A percentile compares a stretch with the other conserved stretches of the same genome.
Evolutionary conservation across 2,888 invertebrate species (phyloP).

Genomic region (Stictocephala bisonia): DNA sequence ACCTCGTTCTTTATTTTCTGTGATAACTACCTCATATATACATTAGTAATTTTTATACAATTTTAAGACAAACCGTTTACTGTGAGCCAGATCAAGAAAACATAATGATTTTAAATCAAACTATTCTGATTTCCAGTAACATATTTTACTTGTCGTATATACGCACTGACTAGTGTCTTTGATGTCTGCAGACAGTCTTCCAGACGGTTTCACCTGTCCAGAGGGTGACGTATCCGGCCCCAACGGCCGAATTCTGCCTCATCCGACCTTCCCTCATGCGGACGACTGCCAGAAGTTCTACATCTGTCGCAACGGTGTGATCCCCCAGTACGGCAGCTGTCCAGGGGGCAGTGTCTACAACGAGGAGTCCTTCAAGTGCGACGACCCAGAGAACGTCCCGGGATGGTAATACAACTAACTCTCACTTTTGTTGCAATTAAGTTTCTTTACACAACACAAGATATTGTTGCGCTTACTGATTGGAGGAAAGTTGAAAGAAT

Average conservation of each 20-base stretch:
- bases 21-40: too few species aligned
- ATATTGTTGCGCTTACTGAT: too few species aligned
- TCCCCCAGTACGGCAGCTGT: conserved; percentile 81
- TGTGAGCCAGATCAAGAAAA: background rate
- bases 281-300: conserved; percentile 86
- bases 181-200: conserved; percentile 73
- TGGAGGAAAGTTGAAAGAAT: too few species aligned
- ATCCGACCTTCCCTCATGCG: conserved; percentile 82
- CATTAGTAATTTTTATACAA: too few species aligned
- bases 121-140: background rate
- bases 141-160: too few species aligned
- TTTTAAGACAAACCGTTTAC: too few species aligned
- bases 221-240: conserved; percentile 75
- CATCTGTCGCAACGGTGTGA: conserved; percentile 81
- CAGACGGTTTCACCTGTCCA: conserved; percentile 83
- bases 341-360: conserved; percentile 81
- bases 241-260: conserved; percentile 76
- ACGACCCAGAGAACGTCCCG: conserved; percentile 78
- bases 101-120: conserved; percentile 57
- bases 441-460: too few species aligned
- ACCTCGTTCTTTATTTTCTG: too few species aligned
- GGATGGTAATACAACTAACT: too few species aligned
- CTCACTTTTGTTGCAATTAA: too few species aligned
- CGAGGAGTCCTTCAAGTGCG: conserved; percentile 80
- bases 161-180: too few species aligned